These are phyloP conservation scores for Onychostoma macrolepis DNA, from an alignment of 2,113 vertebrate genomes.

Conservation along the genomic window DNA sequence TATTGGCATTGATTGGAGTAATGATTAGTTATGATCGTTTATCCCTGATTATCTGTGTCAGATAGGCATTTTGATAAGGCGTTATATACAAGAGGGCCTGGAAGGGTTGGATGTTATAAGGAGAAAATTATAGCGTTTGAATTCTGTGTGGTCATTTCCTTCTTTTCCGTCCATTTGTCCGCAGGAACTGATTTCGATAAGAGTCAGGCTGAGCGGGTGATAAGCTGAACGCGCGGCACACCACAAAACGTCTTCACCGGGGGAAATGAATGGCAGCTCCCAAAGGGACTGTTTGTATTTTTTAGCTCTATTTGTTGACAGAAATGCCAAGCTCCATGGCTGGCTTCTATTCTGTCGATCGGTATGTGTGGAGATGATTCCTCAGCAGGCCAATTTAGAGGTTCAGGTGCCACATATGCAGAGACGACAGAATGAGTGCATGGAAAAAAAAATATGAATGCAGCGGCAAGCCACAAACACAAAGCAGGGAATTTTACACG, in stretches of 20 bases:
- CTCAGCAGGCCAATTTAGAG: constrained; percentile 10
- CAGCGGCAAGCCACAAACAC: neutral
- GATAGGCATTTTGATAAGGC: neutral
- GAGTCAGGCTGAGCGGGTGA: constrained; percentile 47
- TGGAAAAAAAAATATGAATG: neutral
- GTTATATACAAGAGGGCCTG: neutral
- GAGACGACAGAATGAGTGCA: constrained; percentile 6
- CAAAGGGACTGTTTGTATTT: constrained; percentile 43
- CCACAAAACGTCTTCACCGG: constrained; percentile 13
- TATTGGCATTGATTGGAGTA: neutral
- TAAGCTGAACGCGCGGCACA: constrained; percentile 44
- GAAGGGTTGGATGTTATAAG: neutral
- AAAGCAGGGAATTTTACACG: constrained; percentile 5
- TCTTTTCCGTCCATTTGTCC: constrained; percentile 39
- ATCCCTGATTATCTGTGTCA: neutral
- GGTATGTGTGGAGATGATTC: constrained; percentile 32
- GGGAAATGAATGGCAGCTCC: constrained; percentile 50
- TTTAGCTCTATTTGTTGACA: constrained; percentile 45
- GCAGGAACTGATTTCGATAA: constrained; percentile 46
- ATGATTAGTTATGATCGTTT: neutral
- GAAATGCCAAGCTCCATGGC: constrained; percentile 28
- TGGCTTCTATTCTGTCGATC: neutral
- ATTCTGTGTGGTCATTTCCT: constrained; percentile 40
- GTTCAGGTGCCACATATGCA: constrained; percentile 14
- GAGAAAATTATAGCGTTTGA: constrained; percentile 5